phyloP scores from a whole-genome alignment of 2,888 invertebrate species.

The Ashinkailepas kermadecensis region DNA sequence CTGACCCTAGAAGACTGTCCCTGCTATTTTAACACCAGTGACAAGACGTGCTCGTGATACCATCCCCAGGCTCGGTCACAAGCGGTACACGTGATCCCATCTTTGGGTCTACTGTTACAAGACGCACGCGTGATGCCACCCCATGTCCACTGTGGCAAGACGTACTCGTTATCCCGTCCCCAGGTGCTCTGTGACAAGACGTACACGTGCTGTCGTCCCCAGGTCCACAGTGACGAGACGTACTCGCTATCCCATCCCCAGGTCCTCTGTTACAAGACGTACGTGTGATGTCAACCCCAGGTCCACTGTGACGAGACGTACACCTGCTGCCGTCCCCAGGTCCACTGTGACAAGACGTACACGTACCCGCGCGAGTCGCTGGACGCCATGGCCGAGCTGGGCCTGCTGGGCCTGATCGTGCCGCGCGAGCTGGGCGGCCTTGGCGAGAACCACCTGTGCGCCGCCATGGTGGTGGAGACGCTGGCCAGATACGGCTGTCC shows the following conservation, averaged over 20 bases:
- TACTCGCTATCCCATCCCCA: no score
- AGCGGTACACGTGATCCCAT: no score
- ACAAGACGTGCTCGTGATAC: no score
- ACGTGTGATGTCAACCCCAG: background rate
- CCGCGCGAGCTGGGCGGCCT: constrained; percentile 29
- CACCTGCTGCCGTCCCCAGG: constrained; percentile 20
- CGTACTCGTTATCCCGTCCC: no score
- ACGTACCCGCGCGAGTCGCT: constrained; percentile 29
- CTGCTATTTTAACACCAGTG: no score
- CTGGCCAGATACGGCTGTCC: constrained; percentile 32
- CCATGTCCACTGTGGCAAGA: background rate
- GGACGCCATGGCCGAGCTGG: constrained; percentile 30
- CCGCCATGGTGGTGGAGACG: constrained; percentile 31
- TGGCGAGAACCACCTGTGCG: constrained; percentile 28
- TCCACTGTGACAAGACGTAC: constrained; percentile 30
- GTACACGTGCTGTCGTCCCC: no score
- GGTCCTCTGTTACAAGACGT: no score
- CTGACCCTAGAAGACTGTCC: no score
- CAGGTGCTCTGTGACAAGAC: no score
- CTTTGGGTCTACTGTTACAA: no score
- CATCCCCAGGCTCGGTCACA: no score
- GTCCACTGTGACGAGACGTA: constrained; percentile 27
- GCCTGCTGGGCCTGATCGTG: constrained; percentile 31
- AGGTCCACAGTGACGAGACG: no score
- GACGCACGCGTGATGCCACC: background rate